These are phyloP conservation scores for Margarornis squamiger DNA, from an alignment of 2,797 vertebrate species.

Conservation along the genomic window DNA sequence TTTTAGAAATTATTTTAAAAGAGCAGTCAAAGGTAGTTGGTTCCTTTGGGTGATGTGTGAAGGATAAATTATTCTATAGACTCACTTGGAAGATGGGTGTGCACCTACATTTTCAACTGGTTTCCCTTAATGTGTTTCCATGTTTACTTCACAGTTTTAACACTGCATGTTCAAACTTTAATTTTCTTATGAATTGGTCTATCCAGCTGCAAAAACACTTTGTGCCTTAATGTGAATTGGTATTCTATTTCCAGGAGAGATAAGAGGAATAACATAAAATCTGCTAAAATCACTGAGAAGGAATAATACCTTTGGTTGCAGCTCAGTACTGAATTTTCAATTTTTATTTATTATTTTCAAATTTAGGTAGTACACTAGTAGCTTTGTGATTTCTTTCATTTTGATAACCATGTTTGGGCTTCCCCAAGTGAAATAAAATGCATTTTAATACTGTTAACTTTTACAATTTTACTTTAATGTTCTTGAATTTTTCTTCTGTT, in stretches of 20 bases:
- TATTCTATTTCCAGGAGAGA: background rate
- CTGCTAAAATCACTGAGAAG: background rate
- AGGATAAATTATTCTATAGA: background rate
- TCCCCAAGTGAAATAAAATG: background rate
- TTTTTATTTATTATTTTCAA: background rate
- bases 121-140: background rate
- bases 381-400: background rate
- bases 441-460: background rate
- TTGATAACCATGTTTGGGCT: rapidly evolving
- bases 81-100: background rate
- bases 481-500: background rate
- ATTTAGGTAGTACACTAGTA: background rate
- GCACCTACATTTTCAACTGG: background rate
- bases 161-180: background rate
- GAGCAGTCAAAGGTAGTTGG: background rate
- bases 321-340: background rate
- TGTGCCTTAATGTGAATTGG: background rate
- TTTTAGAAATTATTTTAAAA: background rate
- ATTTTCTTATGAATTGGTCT: background rate
- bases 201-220: background rate
- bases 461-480: background rate
- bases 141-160: background rate
- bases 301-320: background rate
- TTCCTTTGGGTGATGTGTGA: background rate
- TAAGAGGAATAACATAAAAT: background rate